A percentile compares a stretch with the other conserved stretches of the same genome.
phyloP scores from a whole-genome alignment of 2,113 vertebrate species.

The Athene cunicularia region DNA sequence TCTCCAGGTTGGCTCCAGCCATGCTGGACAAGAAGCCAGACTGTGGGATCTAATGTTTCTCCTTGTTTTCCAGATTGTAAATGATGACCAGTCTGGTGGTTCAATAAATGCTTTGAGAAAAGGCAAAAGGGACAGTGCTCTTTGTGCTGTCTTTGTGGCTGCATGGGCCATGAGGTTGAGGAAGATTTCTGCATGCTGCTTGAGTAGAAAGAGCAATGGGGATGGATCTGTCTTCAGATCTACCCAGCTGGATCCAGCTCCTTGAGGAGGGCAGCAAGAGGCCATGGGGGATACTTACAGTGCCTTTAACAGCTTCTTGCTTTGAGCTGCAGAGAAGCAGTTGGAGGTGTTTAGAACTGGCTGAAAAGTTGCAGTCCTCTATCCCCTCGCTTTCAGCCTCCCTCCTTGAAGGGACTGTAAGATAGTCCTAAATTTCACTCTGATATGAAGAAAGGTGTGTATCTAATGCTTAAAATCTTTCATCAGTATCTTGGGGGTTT shows the following conservation, averaged over 20 bases:
- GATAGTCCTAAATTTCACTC: not conserved
- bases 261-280: not conserved
- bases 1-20: not conserved
- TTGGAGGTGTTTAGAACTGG: not conserved
- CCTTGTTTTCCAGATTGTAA: not conserved
- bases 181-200: not conserved
- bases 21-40: not conserved
- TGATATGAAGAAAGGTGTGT: not conserved
- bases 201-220: not conserved
- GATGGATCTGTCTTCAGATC: not conserved
- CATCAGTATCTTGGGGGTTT: fast-evolving
- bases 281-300: fast-evolving
- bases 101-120: not conserved
- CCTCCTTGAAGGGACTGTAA: not conserved
- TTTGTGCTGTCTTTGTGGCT: not conserved
- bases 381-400: not conserved
- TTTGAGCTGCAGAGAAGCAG: not conserved
- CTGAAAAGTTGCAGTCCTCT: not conserved
- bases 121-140: not conserved
- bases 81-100: not conserved
- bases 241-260: not conserved
- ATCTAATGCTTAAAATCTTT: not conserved
- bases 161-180: fast-evolving
- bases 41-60: not conserved
- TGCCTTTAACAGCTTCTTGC: not conserved